Evolutionary conservation across 2,797 vertebrate genomes (phyloP), one percentile per base, ranked within the genome.

Genomic region (Rhinoraja longicauda): DNA sequence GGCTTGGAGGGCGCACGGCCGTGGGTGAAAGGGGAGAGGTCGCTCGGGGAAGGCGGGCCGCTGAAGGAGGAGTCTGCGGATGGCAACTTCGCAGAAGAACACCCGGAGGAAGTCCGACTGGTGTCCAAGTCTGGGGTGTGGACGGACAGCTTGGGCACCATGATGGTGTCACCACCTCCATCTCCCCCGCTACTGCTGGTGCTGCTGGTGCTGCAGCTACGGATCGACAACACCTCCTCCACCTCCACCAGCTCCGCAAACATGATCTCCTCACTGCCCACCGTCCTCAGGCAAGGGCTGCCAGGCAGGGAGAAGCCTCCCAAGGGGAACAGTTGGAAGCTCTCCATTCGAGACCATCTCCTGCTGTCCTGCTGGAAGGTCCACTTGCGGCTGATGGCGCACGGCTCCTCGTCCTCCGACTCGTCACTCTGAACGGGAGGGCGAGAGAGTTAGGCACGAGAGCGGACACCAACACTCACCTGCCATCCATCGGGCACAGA

Each of bases 381-480:
- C 98, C 98, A 98, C 93, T 96, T 97, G 73, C 95, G 95, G 94
- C 97, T 98, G 95, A 98, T 98, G 53, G 98, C 97, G 59, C 96
- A 98, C 17, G 96, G 96, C 62, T 98, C 97, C 12, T 97, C 97
- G 12, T 97, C 97, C 0, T 97, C 96, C 3, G 95, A 95, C 24
- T 96, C 96, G 0, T 97, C 96, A 26, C 96, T 96, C 98, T 98
- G 94, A 77, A 93, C 93, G 93, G 94, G 93, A 88, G 45, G 95
- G 82, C 45, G n/a, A 75, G 73, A n/a, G 26, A 32, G n/a, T 53
- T 70, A 45, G 92, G 24, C 53, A 39, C 92, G 32, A 12, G 2
- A 12, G n/a, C n/a, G 36, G 53, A 75, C 10, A 29, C 13, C n/a
- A 1, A 92, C 29, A 45, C 24, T 92, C n/a, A n/a, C n/a, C n/a